Evolutionary conservation across 2,888 invertebrate genomes (phyloP).

Genomic region (Gymnosoma rotundatum): DNA sequence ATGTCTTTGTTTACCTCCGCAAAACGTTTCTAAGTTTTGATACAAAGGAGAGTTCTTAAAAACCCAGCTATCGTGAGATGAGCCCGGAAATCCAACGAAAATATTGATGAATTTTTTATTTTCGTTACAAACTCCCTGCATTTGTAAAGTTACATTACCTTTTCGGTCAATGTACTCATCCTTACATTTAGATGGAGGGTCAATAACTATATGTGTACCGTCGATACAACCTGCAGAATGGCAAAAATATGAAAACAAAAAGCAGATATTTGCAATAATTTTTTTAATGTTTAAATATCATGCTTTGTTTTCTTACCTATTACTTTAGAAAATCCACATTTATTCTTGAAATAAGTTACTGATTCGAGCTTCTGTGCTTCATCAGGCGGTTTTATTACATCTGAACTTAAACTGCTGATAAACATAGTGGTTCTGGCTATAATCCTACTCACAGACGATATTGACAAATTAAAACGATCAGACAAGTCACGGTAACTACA

Average conservation of each 20-base stretch:
- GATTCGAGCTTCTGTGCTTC: neutral
- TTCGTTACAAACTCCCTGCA: conserved; percentile 20
- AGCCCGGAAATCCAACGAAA: conserved; percentile 4
- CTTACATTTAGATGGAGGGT: too few species aligned
- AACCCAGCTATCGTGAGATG: neutral
- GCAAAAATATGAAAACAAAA: conserved; percentile 4
- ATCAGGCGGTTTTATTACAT: conserved; percentile 31
- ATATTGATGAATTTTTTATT: conserved; percentile 28
- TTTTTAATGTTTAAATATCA: too few species aligned
- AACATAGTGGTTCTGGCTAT: conserved; percentile 33
- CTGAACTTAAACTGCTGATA: conserved; percentile 33
- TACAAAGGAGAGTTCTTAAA: conserved; percentile 2
- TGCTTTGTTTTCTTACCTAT: neutral
- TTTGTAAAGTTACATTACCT: neutral
- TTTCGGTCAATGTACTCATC: too few species aligned
- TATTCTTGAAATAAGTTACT: neutral
- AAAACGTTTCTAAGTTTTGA: neutral
- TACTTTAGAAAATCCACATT: conserved; percentile 45
- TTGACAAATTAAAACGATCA: conserved; percentile 42
- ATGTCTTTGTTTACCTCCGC: neutral
- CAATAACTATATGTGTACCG: neutral
- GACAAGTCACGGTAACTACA: conserved; percentile 36
- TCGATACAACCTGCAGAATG: conserved; percentile 37
- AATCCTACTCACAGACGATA: conserved; percentile 13
- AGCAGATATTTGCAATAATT: neutral